Evolutionary conservation across 2,888 invertebrate genomes (phyloP).

Genomic region (Xylota sylvarum): DNA sequence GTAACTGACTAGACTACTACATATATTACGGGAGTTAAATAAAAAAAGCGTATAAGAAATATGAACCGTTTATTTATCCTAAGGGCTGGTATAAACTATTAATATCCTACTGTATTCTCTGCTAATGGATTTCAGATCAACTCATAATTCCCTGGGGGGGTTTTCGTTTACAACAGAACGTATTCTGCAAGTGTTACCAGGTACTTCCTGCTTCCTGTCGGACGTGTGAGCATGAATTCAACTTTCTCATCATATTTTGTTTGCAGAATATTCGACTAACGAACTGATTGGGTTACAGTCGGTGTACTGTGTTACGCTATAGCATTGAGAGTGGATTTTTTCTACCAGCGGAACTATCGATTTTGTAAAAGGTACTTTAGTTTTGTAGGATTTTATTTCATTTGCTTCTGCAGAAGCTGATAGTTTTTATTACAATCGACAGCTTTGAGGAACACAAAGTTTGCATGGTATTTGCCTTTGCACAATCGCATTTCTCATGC

Average conservation of each 20-base stretch:
- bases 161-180: background rate
- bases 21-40: background rate
- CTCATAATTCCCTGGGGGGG: background rate
- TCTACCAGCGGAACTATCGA: constrained; percentile 2
- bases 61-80: background rate
- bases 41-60: background rate
- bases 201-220: constrained; percentile 18
- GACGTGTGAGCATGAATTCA: background rate
- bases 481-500: too few species aligned
- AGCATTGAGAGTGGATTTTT: background rate
- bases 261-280: constrained; percentile 4
- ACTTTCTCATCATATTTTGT: background rate
- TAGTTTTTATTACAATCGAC: background rate
- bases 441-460: background rate
- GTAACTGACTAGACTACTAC: background rate
- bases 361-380: background rate
- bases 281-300: background rate
- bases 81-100: background rate
- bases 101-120: background rate
- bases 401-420: background rate
- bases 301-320: background rate
- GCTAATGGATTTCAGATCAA: constrained; percentile 1
- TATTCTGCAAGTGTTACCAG: constrained; percentile 8
- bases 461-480: background rate
- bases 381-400: background rate